Base-by-base conservation (phyloP, 2,113 vertebrate species). In the Mus pahari region DNA sequence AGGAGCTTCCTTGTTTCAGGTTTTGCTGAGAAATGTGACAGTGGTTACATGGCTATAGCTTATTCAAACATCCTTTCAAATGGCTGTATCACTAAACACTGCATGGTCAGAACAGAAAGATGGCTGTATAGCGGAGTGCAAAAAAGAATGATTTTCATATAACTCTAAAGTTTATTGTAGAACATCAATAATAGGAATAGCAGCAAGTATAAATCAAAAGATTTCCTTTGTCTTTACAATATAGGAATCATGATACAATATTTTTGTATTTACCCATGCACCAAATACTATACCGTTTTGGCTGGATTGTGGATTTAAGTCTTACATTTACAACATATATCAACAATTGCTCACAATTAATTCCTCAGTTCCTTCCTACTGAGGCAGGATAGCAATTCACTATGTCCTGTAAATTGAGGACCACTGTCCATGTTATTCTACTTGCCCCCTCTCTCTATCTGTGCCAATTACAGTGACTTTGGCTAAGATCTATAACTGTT, bases 1-100 rank as follows among this genome's bases (percentile, higher is more conserved):
- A 92, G 53, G 14, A 60, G 64, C 39, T 92, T 88, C 68, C 39
- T 94, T 82, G 86, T 87, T 94, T 95, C 82, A 91, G 94, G 92
- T 75, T 83, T 50, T 39, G 89, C 3, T 74, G 11, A 95, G 42
- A 96, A 90, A n/a, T 66, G 78, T 42, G 55, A 91, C 24, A 97
- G 73, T 77, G 91, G 95, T 10, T 68, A 1, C 58, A 79, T n/a
- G 48, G 28, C 26, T n/a, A 50, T 0, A 50, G 45, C 42, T 84
- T 60, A 92, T 74, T 91, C 13, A 58, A 90, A 78, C 39, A 84
- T 42, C 81, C 66, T 77, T 90, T 26, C 33, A 70, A 70, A 53
- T 87, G 42, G 17, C 91, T 84, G 73, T 93, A 55, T 92, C 28
- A 87, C 1, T 77, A 68, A 94, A 86, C 73, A 78, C 16, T 17